Evolutionary conservation across 1,140 invertebrate species (phyloP).

Genomic region (Lepidostoma basale): DNA sequence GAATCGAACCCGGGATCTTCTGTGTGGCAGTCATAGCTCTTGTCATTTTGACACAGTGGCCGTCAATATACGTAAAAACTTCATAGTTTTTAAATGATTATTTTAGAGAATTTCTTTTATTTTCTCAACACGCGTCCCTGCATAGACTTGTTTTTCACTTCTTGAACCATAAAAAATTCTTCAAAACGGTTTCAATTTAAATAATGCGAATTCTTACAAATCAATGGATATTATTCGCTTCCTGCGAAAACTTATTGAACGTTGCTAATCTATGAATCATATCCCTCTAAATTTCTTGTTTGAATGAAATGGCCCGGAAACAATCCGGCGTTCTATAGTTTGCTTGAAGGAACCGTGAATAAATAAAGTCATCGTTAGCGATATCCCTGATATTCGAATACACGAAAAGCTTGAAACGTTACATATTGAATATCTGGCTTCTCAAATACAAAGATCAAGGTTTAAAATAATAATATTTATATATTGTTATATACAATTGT

Average conservation of each 20-base stretch:
- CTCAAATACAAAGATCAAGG: no score
- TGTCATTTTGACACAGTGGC: no score
- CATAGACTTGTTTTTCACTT: no score
- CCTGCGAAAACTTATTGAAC: conserved; percentile 5
- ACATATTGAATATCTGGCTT: conserved; percentile 22
- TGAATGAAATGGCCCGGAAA: conserved; percentile 22
- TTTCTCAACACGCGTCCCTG: no score
- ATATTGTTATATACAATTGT: no score
- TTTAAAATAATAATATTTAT: no score
- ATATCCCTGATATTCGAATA: neutral
- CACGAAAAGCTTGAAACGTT: neutral
- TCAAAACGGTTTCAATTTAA: neutral
- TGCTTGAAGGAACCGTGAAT: conserved; percentile 1
- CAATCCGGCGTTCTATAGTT: conserved; percentile 7
- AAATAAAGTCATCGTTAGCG: conserved; percentile 14
- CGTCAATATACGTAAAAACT: no score
- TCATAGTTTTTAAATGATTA: no score
- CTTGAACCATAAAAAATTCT: no score
- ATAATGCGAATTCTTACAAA: neutral
- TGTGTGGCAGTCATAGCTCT: no score
- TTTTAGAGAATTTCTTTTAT: no score
- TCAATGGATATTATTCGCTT: neutral
- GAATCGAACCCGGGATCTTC: no score
- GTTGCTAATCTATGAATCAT: conserved; percentile 1
- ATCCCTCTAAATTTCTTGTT: conserved; percentile 21